A percentile compares a stretch with the other conserved stretches of the same genome.
These are phyloP conservation scores for Molanna angustata DNA, from an alignment of 2,888 invertebrate species.

Conservation along the genomic window DNA sequence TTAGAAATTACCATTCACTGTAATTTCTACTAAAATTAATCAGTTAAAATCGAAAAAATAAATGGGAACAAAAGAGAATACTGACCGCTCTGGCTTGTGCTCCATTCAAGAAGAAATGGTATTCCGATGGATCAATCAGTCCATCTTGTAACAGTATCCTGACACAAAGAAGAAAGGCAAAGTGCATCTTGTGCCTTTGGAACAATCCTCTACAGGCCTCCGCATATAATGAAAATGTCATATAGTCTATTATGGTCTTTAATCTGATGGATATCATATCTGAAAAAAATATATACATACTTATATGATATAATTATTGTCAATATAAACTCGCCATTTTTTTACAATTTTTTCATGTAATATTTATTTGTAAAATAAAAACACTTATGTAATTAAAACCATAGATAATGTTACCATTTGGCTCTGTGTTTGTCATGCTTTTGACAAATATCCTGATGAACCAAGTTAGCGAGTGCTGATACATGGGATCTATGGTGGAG, in stretches of 20 bases:
- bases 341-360: not conserved
- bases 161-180: conserved; percentile 76
- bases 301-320: too few relatives aligned
- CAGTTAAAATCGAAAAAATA: too few relatives aligned
- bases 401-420: conserved; percentile 51
- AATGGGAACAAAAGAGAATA: too few relatives aligned
- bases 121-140: conserved; percentile 59
- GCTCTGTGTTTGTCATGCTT: conserved; percentile 68
- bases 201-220: conserved; percentile 81
- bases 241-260: conserved; percentile 72
- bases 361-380: not conserved
- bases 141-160: conserved; percentile 61
- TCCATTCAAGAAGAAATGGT: conserved; percentile 72
- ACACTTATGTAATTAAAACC: not conserved
- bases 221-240: conserved; percentile 76
- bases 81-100: conserved; percentile 51
- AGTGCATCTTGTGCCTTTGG: conserved; percentile 80
- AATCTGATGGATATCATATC: conserved; percentile 74
- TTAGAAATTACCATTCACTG: too few relatives aligned
- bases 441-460: conserved; percentile 78
- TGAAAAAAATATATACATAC: conserved; percentile 31
- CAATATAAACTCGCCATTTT: too few relatives aligned
- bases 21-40: too few relatives aligned
- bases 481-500: conserved; percentile 85
- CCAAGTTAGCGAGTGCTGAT: conserved; percentile 84